Percentiles rank a stretch among this genome's conserved stretches.
phyloP scores from a whole-genome alignment of 2,113 vertebrate species.

The Syrrhaptes paradoxus region DNA sequence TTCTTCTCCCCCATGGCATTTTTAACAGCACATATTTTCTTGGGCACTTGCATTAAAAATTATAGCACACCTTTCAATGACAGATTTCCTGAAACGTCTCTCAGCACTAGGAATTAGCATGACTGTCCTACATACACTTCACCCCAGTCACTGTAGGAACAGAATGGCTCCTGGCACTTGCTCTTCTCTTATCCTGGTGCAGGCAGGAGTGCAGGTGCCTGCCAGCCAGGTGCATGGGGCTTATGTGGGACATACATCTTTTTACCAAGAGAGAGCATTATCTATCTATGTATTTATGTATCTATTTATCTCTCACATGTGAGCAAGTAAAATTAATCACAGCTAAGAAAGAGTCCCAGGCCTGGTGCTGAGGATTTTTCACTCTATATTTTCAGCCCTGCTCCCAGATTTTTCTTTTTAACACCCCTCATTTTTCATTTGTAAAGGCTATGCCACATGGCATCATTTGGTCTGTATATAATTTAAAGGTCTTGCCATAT shows the following conservation, averaged over 20 bases:
- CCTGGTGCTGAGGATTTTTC: not conserved
- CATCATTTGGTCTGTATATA: not conserved
- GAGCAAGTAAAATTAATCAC: not conserved
- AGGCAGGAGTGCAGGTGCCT: not conserved
- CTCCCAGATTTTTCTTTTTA: not conserved
- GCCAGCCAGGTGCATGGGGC: fast-evolving
- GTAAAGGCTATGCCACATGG: not conserved
- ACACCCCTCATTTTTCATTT: not conserved
- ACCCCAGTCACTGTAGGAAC: not conserved
- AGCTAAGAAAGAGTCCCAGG: not conserved
- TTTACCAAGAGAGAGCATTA: not conserved
- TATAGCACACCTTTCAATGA: not conserved
- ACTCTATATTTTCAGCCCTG: not conserved
- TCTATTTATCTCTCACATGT: not conserved
- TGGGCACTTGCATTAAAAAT: not conserved
- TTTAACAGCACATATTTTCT: not conserved
- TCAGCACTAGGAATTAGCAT: not conserved
- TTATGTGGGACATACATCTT: fast-evolving
- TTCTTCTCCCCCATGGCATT: not conserved
- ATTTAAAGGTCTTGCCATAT: not conserved
- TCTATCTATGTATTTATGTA: not conserved
- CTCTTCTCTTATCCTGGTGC: fast-evolving
- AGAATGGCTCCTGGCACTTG: not conserved
- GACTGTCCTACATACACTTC: not conserved
- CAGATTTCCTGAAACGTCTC: not conserved